Evolutionary conservation across 1,140 invertebrate species (phyloP), one percentile per base, ranked within the genome.

Genomic region (Drosophila cardini): DNA sequence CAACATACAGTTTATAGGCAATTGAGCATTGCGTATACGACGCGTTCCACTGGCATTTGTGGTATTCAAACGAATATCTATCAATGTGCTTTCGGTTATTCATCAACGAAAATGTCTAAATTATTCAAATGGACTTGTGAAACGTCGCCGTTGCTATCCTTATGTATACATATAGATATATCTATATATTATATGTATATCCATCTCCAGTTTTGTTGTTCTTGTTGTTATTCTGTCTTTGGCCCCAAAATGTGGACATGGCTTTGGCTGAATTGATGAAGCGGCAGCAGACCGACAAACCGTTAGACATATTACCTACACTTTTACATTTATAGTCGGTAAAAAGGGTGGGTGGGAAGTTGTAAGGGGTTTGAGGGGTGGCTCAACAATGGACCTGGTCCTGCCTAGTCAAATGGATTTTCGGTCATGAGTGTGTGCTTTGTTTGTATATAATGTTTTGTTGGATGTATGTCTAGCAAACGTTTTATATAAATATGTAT

Each of bases 51-150:
- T 40, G 11, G 36, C 16, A 45, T 16, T 60, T 40, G 46, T 34
- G 18, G 9, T 38, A 38, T 38, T 11, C 43, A 11, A n/a, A 40
- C 11, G 67, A 79, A 86, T 87, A 87, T 87, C 83, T 87, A 87
- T 87, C 83, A 87, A 87, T 87, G 79, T 79, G 84, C 80, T 89
- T 78, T 83, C 77, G 80, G 80, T 89, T 89, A 89, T 87, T 87
- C 84, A 87, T 87, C 84, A 87, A 84, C 84, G 84, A 80, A 87
- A 87, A 87, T 87, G 84, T 87, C 84, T 84, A 87, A 87, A 87
- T 87, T 87, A 87, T 87, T 87, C 84, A 87, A 87, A 87, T 87
- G 85, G 84, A 89, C 89, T 80, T 78, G 83, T 87, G 72, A 87
- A 87, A 78, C 82, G 73, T 89, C 69, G 68, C 55, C 58, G 72